A percentile compares a stretch with the other conserved stretches of the same genome.
Conservation (phyloP, 1,140 invertebrate species). For the Drosophila chauvacae region DNA sequence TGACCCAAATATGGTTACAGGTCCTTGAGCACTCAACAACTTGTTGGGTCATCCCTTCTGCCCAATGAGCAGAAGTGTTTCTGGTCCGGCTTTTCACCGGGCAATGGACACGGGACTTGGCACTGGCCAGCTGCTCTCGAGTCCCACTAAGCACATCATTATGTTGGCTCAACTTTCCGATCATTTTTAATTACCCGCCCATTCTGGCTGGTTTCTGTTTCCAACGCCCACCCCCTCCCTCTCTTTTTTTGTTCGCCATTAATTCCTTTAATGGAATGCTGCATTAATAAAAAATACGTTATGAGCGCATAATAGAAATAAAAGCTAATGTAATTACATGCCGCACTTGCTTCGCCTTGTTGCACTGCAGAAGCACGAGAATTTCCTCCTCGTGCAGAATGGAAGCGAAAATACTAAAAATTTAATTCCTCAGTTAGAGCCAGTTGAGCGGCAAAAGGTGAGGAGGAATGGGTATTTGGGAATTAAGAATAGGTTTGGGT, state of each 20-base stretch:
- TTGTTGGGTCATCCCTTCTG: slow-evolving; percentile 51
- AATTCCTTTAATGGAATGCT: slow-evolving; percentile 68
- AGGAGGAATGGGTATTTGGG: slow-evolving; percentile 11
- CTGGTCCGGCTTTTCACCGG: slow-evolving; percentile 21
- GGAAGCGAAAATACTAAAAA: slow-evolving; percentile 49
- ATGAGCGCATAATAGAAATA: slow-evolving; percentile 76
- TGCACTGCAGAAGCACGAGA: slow-evolving; percentile 26
- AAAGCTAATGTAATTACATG: slow-evolving; percentile 77
- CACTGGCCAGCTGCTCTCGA: slow-evolving; percentile 37
- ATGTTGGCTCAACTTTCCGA: slow-evolving; percentile 59
- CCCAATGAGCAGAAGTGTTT: slow-evolving; percentile 32
- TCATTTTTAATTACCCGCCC: slow-evolving; percentile 70
- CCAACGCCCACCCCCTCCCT: not conserved
- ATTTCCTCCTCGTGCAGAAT: slow-evolving; percentile 18
- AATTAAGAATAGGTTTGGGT: not conserved
- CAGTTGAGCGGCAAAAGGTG: slow-evolving; percentile 31
- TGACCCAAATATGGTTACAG: slow-evolving; percentile 46
- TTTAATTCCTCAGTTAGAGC: slow-evolving; percentile 59
- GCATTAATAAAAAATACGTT: slow-evolving; percentile 77
- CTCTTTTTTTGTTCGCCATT: slow-evolving; percentile 38
- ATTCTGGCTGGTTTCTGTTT: not conserved
- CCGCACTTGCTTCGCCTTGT: slow-evolving; percentile 58
- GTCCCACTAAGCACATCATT: slow-evolving; percentile 62
- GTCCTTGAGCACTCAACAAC: slow-evolving; percentile 37
- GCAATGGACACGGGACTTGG: slow-evolving; percentile 25